Evolutionary conservation across 2,888 invertebrate species (phyloP).

Genomic region (Sphinx pinastri): DNA sequence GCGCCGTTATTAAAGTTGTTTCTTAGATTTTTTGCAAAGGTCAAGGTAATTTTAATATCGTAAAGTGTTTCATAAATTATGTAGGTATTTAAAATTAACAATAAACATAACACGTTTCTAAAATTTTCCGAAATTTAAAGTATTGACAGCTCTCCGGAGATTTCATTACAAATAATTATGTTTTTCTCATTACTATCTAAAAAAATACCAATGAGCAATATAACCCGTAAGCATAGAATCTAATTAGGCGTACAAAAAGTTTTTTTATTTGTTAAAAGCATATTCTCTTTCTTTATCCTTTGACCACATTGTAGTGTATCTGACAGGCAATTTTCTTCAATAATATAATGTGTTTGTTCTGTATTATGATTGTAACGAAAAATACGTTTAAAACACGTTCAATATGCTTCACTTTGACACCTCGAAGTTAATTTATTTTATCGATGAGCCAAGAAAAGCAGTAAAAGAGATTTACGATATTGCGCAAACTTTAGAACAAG

Average conservation of each 20-base stretch:
- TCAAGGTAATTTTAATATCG: neutral
- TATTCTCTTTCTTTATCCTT: conserved; percentile 61
- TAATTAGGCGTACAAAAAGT: conserved; percentile 21
- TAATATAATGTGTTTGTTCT: conserved; percentile 58
- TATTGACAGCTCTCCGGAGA: too few species aligned
- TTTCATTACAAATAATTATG: neutral
- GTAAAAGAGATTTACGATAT: conserved; percentile 1
- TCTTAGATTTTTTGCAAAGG: neutral
- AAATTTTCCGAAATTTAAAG: too few species aligned
- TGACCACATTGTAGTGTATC: conserved; percentile 62
- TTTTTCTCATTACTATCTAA: neutral
- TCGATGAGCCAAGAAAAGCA: conserved; percentile 3
- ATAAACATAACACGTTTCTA: neutral
- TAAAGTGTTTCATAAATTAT: neutral
- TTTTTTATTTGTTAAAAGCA: conserved; percentile 45
- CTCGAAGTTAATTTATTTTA: conserved; percentile 21
- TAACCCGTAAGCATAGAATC: conserved; percentile 1
- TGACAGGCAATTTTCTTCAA: conserved; percentile 76
- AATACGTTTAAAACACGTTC: conserved; percentile 23
- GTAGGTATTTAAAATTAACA: neutral
- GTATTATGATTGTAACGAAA: conserved; percentile 33
- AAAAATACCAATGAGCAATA: neutral
- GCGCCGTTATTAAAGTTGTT: neutral
- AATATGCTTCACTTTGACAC: conserved; percentile 24
- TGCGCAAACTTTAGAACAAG: neutral